These are phyloP conservation scores for Leptinotarsa juncta DNA, from an alignment of 2,888 invertebrate genomes.

Conservation along the genomic window DNA sequence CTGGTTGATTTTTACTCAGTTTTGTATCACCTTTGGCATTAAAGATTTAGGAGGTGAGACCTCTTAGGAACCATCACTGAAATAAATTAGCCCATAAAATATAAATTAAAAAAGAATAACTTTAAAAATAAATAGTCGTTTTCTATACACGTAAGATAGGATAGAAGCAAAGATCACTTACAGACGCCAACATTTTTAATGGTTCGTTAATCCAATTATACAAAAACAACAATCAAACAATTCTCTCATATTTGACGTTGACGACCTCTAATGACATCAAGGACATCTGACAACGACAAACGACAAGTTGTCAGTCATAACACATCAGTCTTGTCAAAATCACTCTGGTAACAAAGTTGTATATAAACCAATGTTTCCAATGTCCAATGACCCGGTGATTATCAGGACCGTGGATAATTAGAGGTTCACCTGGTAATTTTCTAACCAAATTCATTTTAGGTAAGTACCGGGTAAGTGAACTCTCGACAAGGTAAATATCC, in stretches of 20 bases:
- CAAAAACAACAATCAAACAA: slow-evolving; percentile 12
- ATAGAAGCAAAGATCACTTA: background rate
- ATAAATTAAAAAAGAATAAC: background rate
- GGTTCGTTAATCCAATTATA: background rate
- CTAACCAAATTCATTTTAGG: no score
- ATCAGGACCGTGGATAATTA: no score
- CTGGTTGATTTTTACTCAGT: background rate
- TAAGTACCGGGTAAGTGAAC: no score
- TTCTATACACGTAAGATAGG: background rate
- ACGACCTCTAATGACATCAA: slow-evolving; percentile 3
- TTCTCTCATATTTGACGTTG: slow-evolving; percentile 4
- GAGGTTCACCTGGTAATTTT: no score
- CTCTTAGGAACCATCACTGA: background rate
- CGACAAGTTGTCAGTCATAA: background rate
- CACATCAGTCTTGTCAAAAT: background rate
- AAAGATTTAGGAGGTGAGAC: background rate
- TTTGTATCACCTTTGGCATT: background rate
- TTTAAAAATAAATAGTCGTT: background rate
- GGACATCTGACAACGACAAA: background rate
- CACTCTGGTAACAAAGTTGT: no score
- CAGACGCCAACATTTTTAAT: slow-evolving; percentile 8
- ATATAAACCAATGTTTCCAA: no score
- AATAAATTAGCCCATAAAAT: background rate
- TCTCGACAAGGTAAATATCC: no score
- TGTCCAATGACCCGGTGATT: no score